These are phyloP conservation scores for Sternarchorhynchus goeldii DNA, from an alignment of 2,797 vertebrate species.

Conservation along the genomic window DNA sequence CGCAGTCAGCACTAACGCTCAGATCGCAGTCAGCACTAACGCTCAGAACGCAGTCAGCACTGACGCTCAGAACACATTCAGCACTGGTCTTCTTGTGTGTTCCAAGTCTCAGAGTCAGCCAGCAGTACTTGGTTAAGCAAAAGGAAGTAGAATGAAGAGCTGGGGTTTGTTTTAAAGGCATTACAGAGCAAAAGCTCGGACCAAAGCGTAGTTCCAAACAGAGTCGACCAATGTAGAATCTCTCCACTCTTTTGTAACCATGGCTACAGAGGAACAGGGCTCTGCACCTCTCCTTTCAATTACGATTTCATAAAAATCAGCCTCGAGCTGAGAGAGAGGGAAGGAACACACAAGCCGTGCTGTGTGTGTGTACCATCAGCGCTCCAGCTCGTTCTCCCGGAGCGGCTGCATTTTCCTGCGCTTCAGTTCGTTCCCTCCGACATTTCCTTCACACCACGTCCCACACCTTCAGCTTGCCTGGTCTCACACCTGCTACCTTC, in stretches of 20 bases:
- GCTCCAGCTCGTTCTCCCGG: background rate
- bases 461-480: constrained; percentile 9
- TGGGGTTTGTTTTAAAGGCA: background rate
- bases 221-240: background rate
- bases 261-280: constrained; percentile 35
- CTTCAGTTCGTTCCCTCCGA: constrained; percentile 46
- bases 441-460: constrained; percentile 39
- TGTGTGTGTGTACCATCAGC: constrained; percentile 41
- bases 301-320: constrained; percentile 37
- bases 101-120: background rate
- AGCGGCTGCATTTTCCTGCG: constrained; percentile 46
- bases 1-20: no score
- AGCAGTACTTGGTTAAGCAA: background rate
- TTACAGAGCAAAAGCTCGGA: background rate
- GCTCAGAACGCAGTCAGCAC: no score
- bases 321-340: constrained; percentile 24
- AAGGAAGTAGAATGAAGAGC: background rate
- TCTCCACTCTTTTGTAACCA: constrained; percentile 45
- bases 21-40: no score
- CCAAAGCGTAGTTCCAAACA: constrained; percentile 26
- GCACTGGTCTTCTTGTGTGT: no score
- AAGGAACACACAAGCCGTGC: constrained; percentile 42
- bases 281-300: constrained; percentile 5
- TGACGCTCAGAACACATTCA: no score
- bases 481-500: constrained; percentile 4